These are phyloP conservation scores for Hydropsyche tenuis DNA, from an alignment of 1,140 invertebrate genomes.

Conservation along the genomic window DNA sequence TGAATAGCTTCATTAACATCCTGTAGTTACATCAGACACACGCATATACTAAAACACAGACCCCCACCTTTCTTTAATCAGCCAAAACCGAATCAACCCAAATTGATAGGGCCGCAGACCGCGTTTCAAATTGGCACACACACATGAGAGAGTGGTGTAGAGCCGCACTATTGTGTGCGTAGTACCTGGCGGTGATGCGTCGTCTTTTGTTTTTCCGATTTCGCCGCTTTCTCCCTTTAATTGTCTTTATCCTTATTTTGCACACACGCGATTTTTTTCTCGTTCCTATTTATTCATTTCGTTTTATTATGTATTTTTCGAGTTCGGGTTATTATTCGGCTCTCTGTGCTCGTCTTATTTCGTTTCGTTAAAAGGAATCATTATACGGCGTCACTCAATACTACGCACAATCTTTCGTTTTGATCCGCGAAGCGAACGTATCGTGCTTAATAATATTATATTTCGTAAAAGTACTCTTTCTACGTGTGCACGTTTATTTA, in stretches of 20 bases:
- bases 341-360: not conserved
- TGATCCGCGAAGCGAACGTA: slow-evolving; percentile 7
- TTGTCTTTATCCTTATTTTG: not conserved
- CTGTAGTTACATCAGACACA: too few species aligned
- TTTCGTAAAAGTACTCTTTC: too few species aligned
- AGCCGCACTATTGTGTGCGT: not conserved
- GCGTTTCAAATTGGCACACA: not conserved
- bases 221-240: slow-evolving; percentile 12
- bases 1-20: slow-evolving; percentile 31
- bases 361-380: slow-evolving; percentile 3
- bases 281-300: too few species aligned
- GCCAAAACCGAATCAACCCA: not conserved
- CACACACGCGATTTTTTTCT: too few species aligned
- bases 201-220: slow-evolving; percentile 17
- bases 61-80: slow-evolving; percentile 1
- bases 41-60: too few species aligned
- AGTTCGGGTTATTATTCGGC: not conserved
- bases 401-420: slow-evolving; percentile 10
- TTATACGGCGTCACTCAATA: slow-evolving; percentile 15
- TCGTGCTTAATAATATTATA: too few species aligned
- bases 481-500: too few species aligned
- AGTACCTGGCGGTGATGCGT: not conserved
- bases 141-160: not conserved
- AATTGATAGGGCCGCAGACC: not conserved
- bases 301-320: too few species aligned